Base-by-base conservation (phyloP, 2,888 invertebrate species). In the Nymphalis c-album region DNA sequence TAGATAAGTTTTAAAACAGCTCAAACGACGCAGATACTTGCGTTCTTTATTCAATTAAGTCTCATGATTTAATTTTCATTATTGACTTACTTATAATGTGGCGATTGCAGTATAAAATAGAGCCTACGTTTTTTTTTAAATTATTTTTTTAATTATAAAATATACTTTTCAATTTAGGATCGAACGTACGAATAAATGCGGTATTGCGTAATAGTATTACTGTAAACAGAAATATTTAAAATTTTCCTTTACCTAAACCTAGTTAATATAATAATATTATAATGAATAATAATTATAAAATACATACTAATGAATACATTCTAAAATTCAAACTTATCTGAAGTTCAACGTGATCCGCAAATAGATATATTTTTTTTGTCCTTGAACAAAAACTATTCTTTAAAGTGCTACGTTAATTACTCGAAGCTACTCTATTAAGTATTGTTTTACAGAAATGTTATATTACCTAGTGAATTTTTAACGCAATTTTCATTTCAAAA, bases 381-480 rank as follows among this genome's bases (percentile, higher is more conserved):
- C 71, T 73, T 70, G 72, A 72, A 69, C 58, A 64, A 67, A 57
- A 60, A 64, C 35, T 64, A 63, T 59, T 53, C 51, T 63, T 60
- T 47, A 62, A 72, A 60, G 58, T 35, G 62, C 69, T 69, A 51
- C 50, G 64, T 64, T 71, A 72, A 68, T 71, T 69, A 67, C 51
- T 31, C 53, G 31, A 48, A 40, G 17, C 51, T 55, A 65, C 31
- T 64, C 55, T 61, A 67, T 66, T 61, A 55, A 59, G 47, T 53
- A 40, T 13, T 20, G 35, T 50, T 26, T 8, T 7, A 50, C 17
- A n/a, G 35, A 66, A 57, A 50, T 35, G 35, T 47, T 31, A 46
- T 31, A 46, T 31, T 18, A 50, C 18, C 18, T 18, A 7, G 20
- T 40, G 8, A 26, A 40, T 45, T 35, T 26, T 18, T 40, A 45